Base-by-base conservation (phyloP, 2,888 invertebrate genomes). In the Ichneumoninae sp. region DNA sequence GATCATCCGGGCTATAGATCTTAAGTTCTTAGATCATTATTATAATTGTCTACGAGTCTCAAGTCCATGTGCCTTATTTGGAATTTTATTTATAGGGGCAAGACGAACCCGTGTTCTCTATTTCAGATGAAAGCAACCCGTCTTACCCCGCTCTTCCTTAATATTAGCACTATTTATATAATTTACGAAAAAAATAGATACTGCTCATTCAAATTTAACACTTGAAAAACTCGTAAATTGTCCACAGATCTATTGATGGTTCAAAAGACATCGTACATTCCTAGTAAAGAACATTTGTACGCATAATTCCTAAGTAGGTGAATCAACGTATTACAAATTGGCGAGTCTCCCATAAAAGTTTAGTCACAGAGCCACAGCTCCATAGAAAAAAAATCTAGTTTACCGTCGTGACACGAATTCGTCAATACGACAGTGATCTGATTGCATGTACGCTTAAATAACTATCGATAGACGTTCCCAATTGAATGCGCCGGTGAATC, bases 11-110 rank as follows among this genome's bases (percentile, higher is more conserved):
- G 75, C 80, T 52, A 30, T 72, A 47, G 54, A 79, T 72, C 60
- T 44, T 62, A 4, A 8, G 66, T 40, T 36, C 65, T 83, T 80
- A 77, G 80, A 83, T 83, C 83, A 83, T 72, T 69, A 40, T 80
- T 83, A 77, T 80, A 77, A 83, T 76, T 52, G 57, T 69, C 52
- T 60, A 8, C 40, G n/a, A 33, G 65, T 62, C 54, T 10, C 44
- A 71, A 36, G 57, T 76, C 74, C 68, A 44, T 75, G 50, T 8
- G 47, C 70, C 50, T 70, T 60, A 10, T 77, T 69, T 10, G 44
- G 50, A 44, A 30, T 40, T 19, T 22, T 70, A 22, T 22, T 57
- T 22, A 13, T 26, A 57, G 10, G 16, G 13, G 13, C 13, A 13
- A 47, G 44, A 16, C 44, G 44, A 47, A 16, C 13, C 0, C 16